A percentile compares a stretch with the other conserved stretches of the same genome.
These are phyloP conservation scores for Tenualosa ilisha DNA, from an alignment of 2,797 vertebrate species.

Conservation along the genomic window DNA sequence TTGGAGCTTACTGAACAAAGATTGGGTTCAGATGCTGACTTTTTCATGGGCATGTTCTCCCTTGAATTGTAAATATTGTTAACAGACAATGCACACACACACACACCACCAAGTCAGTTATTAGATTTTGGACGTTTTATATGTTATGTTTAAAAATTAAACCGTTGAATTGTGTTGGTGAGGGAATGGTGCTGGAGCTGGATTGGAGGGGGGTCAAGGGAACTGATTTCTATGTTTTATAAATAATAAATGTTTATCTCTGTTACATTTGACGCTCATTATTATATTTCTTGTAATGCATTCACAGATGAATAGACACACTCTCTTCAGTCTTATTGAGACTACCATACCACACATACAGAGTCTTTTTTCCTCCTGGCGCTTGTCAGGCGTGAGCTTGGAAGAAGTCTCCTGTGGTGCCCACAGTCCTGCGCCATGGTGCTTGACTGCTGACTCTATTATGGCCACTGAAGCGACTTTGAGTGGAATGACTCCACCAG, in stretches of 20 bases:
- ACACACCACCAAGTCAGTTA: neutral
- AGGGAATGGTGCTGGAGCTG: too few relatives aligned
- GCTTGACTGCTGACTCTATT: constrained; percentile 58
- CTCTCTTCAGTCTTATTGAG: neutral
- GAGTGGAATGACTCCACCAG: constrained; percentile 57
- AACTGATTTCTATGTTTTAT: too few relatives aligned
- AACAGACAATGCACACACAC: neutral
- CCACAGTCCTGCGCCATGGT: constrained; percentile 45
- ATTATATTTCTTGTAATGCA: too few relatives aligned
- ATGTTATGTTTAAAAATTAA: too few relatives aligned
- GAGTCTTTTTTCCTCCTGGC: constrained; percentile 35
- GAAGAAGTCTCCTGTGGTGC: constrained; percentile 45
- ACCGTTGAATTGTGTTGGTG: too few relatives aligned
- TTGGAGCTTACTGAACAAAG: neutral
- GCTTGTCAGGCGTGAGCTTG: constrained; percentile 34
- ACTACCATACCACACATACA: neutral
- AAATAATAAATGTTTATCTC: too few relatives aligned
- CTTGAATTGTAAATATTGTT: neutral
- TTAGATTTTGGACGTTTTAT: too few relatives aligned
- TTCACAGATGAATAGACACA: too few relatives aligned
- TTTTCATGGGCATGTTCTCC: neutral
- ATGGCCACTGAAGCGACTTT: constrained; percentile 52
- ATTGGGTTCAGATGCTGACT: neutral
- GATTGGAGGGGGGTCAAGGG: too few relatives aligned
- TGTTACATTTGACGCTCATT: too few relatives aligned